Percentiles rank a stretch among this genome's conserved stretches.
Evolutionary conservation across 1,140 invertebrate genomes (phyloP).

Genomic region (Drosophila quadrilineata): DNA sequence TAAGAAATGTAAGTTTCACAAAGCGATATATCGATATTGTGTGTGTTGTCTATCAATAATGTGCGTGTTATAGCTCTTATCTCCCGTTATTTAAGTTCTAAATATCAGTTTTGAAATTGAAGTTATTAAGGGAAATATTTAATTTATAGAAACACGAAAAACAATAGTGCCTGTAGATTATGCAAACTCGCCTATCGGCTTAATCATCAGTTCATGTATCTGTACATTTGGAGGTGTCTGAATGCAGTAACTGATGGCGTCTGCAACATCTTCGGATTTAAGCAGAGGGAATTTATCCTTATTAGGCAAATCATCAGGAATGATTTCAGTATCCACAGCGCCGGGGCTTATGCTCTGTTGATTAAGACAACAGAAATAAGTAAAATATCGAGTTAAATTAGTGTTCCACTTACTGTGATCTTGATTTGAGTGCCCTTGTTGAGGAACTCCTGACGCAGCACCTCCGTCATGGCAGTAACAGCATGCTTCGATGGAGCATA

Average conservation of each 20-base stretch:
- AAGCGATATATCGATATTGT: too few relatives aligned
- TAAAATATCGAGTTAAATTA: too few relatives aligned
- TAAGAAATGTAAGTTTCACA: conserved; percentile 63
- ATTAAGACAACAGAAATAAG: background rate
- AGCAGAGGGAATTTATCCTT: conserved; percentile 38
- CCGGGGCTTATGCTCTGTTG: conserved; percentile 3
- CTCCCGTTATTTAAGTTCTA: too few relatives aligned
- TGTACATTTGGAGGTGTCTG: conserved; percentile 49
- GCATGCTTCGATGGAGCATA: conserved; percentile 87
- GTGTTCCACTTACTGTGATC: conserved; percentile 82
- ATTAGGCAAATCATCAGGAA: background rate
- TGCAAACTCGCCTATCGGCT: conserved; percentile 41
- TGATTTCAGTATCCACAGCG: background rate
- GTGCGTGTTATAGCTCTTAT: background rate
- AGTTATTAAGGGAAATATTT: too few relatives aligned
- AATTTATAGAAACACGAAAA: too few relatives aligned
- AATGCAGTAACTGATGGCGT: conserved; percentile 83
- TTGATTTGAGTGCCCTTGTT: conserved; percentile 83
- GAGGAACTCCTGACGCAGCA: conserved; percentile 85
- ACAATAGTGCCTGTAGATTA: conserved; percentile 7
- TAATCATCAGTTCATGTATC: conserved; percentile 45
- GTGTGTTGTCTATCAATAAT: background rate
- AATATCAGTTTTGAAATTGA: too few relatives aligned
- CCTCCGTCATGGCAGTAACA: conserved; percentile 85
- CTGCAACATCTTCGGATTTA: conserved; percentile 82